phyloP scores from a whole-genome alignment of 2,888 invertebrate species.

The Drosophila picticornis region DNA sequence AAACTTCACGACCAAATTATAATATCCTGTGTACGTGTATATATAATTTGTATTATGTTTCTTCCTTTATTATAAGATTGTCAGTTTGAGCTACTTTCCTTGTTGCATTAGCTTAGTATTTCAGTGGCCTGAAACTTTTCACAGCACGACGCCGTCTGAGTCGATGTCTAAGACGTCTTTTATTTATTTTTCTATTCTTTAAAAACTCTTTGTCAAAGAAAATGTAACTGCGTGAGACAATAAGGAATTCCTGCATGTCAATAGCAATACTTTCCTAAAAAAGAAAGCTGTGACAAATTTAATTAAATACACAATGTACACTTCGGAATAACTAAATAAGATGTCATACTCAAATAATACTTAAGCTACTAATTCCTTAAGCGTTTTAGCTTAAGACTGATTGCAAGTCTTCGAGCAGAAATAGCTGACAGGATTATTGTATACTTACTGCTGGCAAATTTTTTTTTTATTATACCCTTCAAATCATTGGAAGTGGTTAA shows the following conservation, averaged over 20 bases:
- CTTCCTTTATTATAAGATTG: not conserved
- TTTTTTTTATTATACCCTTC: not conserved
- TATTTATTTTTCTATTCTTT: not conserved
- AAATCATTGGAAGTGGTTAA: not conserved
- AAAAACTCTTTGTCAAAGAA: not conserved
- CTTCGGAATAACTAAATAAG: not conserved
- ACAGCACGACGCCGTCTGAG: not conserved
- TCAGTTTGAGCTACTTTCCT: not conserved
- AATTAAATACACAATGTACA: not conserved
- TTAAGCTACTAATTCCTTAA: not conserved
- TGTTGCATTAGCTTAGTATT: slow-evolving; percentile 2
- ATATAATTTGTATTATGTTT: not conserved
- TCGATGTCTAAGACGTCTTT: not conserved
- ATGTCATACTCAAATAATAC: not conserved
- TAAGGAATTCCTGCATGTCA: not conserved
- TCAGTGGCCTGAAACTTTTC: not conserved
- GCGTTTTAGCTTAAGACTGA: not conserved
- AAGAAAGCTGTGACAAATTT: not conserved
- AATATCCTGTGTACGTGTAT: not conserved
- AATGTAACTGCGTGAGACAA: not conserved
- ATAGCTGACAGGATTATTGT: not conserved
- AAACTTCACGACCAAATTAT: not conserved
- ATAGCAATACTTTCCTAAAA: not conserved
- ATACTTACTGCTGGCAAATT: not conserved
- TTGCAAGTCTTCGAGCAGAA: not conserved